Base-by-base conservation (phyloP, 2,113 vertebrate species). In the Nerophis lumbriciformis region DNA sequence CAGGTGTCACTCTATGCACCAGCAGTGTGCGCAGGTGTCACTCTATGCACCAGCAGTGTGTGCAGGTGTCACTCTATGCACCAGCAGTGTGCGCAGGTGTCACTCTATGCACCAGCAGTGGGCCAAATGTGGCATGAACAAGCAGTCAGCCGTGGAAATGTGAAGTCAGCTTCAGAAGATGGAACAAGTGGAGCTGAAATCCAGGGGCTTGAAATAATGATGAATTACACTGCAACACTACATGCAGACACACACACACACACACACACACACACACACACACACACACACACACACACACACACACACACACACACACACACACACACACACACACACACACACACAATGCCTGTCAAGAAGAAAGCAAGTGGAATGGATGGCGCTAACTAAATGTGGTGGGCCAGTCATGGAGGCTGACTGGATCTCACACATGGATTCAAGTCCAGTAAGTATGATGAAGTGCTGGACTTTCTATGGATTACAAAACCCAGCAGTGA, bases 351-450 rank as follows among this genome's bases (percentile, higher is more conserved):
- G 19, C 57, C 54, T 58, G 66, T 63, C 61, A 57, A 44, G 48
- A 16, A 37, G 48, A 65, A 59, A 53, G 50, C 62, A 47, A 57
- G 60, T 48, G 39, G 10, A 36, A 19, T 48, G 61, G 48, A 59
- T 36, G 47, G 49, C 28, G 51, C 54, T 53, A 21, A 44, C 58
- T 63, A 51, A 68, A 57, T 21, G 21, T 15, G 51, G 39, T 59
- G 8, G 54, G 38, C 66, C 67, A 76, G 73, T 51, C 63, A 67
- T 63, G 14, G 5, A 71, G 54, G 62, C 75, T 80, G 62, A 37
- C 63, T 71, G 72, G 59, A 82, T 87, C 80, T 86, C 75, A 87
- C 85, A 87, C 85, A 83, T 81, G 83, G 66, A 76, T 80, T 81
- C 64, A 69, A 69, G 73, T 80, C 76, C 75, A 75, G 63, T 60